A percentile compares a stretch with the other conserved stretches of the same genome.
These are phyloP conservation scores for Lytechinus variegatus DNA, from an alignment of 35 echinoderm and acorn worm species.

Conservation along the genomic window DNA sequence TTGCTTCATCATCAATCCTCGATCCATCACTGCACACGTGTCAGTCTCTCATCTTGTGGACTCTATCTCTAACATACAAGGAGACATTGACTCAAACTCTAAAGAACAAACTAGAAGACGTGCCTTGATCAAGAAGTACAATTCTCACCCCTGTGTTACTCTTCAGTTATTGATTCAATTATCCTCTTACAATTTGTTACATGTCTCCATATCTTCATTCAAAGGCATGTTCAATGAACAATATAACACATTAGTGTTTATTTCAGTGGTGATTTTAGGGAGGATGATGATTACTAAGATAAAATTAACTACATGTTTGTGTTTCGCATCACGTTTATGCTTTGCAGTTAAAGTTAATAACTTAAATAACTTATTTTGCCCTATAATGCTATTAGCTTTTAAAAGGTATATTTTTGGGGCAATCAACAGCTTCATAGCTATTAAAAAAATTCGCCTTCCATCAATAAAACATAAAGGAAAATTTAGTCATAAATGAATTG, in stretches of 20 bases:
- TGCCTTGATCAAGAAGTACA: not conserved
- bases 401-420: too few relatives aligned
- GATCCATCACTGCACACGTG: conserved; percentile 27
- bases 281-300: too few relatives aligned
- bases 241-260: not conserved
- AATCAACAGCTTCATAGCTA: too few relatives aligned
- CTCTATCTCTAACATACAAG: not conserved
- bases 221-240: not conserved
- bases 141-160: not conserved
- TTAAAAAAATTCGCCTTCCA: too few relatives aligned
- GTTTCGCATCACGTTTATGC: too few relatives aligned
- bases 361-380: too few relatives aligned
- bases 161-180: not conserved
- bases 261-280: not conserved
- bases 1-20: conserved; percentile 3
- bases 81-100: not conserved
- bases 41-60: not conserved
- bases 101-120: not conserved
- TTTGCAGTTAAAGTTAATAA: too few relatives aligned
- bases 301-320: too few relatives aligned
- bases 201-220: not conserved
- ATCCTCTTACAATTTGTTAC: not conserved
- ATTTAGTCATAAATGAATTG: too few relatives aligned
- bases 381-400: too few relatives aligned
- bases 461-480: too few relatives aligned